phyloP scores from a whole-genome alignment of 37 sponge, comb jelly and placozoan species.

The Chondrosia reniformis region DNA sequence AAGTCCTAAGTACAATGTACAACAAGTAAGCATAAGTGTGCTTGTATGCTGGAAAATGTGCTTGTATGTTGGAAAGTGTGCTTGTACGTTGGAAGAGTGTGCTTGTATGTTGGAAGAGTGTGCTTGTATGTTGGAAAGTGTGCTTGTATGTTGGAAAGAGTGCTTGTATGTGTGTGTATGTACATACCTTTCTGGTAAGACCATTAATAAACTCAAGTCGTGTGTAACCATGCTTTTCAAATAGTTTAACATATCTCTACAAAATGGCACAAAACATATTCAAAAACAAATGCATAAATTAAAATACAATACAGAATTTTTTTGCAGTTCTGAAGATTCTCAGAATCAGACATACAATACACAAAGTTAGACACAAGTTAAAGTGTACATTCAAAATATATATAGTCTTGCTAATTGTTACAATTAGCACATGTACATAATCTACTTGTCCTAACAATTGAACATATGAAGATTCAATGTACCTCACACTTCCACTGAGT shows the following conservation, averaged over 20 bases:
- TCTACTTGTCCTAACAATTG: too few species aligned
- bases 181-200: not conserved
- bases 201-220: not conserved
- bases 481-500: too few species aligned
- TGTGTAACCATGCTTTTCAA: constrained; percentile 17
- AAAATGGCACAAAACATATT: not conserved
- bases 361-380: too few species aligned
- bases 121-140: not conserved
- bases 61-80: not conserved
- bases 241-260: not conserved
- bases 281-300: not conserved
- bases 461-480: too few species aligned
- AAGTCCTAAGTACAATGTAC: constrained; percentile 40
- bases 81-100: not conserved
- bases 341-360: too few species aligned
- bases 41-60: too few species aligned
- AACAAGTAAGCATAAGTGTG: not conserved
- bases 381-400: too few species aligned
- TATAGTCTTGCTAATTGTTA: too few species aligned
- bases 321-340: not conserved
- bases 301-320: not conserved
- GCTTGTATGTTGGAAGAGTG: too few species aligned
- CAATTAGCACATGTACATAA: too few species aligned
- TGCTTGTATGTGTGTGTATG: not conserved
- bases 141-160: not conserved